Evolutionary conservation across 2,797 vertebrate species (phyloP).

Genomic region (Spondyliosoma cantharus): DNA sequence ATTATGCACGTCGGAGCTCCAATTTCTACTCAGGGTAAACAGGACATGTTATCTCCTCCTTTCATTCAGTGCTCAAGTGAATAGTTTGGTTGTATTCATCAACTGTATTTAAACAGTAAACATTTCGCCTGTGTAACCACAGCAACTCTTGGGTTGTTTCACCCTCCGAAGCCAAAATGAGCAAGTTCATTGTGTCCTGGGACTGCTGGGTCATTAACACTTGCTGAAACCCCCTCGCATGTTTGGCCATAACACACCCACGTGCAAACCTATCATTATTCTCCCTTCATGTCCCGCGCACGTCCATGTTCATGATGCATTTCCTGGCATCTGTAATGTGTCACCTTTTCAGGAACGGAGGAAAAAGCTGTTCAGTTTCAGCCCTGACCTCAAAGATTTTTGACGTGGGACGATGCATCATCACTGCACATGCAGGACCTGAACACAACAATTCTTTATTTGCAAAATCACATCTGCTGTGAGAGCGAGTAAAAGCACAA

Average conservation of each 20-base stretch:
- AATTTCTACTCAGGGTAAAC: conserved; percentile 31
- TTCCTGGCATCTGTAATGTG: conserved; percentile 65
- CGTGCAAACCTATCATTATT: conserved; percentile 55
- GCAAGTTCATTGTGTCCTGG: conserved; percentile 43
- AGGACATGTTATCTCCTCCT: conserved; percentile 40
- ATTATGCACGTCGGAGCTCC: conserved; percentile 7
- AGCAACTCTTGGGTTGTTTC: conserved; percentile 55
- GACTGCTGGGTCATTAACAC: conserved; percentile 66
- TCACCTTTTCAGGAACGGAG: conserved; percentile 52
- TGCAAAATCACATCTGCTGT: conserved; percentile 17
- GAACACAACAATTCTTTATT: conserved; percentile 6
- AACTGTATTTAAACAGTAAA: conserved; percentile 58
- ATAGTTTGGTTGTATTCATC: conserved; percentile 42
- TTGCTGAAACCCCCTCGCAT: conserved; percentile 49
- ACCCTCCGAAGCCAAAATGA: conserved; percentile 59
- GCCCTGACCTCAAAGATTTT: conserved; percentile 26
- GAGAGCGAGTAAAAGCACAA: conserved; percentile 7
- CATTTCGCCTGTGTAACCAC: conserved; percentile 53
- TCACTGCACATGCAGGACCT: conserved; percentile 2
- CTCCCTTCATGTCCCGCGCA: conserved; percentile 36
- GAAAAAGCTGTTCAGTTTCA: conserved; percentile 60
- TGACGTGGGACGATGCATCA: conserved; percentile 43
- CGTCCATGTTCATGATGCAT: conserved; percentile 19
- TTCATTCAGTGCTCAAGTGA: conserved; percentile 47
- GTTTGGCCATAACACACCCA: conserved; percentile 67